Percentiles rank a stretch among this genome's conserved stretches.
Evolutionary conservation across 2,888 invertebrate genomes (phyloP).

Genomic region (Pasiphila rectangulata): DNA sequence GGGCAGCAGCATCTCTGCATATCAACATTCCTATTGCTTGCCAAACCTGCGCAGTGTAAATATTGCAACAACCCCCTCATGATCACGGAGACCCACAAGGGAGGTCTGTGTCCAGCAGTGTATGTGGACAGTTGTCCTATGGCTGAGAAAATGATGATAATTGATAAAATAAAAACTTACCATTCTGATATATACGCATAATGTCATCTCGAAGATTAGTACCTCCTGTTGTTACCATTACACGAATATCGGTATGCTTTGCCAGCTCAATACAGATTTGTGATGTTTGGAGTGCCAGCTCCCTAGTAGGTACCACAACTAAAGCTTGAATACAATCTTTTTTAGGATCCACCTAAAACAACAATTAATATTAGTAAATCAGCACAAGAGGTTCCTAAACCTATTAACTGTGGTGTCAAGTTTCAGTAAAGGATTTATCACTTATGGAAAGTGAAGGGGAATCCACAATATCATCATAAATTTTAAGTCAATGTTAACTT

Average conservation of each 20-base stretch:
- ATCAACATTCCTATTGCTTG: no score
- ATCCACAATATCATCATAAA: conserved; percentile 74
- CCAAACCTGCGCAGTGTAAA: no score
- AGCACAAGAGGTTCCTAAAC: background rate
- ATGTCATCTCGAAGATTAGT: conserved; percentile 99
- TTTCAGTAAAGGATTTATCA: conserved; percentile 50
- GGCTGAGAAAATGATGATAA: no score
- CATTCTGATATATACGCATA: conserved; percentile 99
- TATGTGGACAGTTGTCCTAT: no score
- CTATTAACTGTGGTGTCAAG: background rate
- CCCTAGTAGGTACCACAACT: conserved; percentile 98
- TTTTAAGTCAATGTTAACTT: background rate
- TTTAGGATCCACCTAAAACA: conserved; percentile 85
- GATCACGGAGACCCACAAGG: no score
- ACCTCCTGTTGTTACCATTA: conserved; percentile 99
- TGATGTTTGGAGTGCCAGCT: conserved; percentile 98
- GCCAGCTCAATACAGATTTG: conserved; percentile 99
- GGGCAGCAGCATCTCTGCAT: background rate
- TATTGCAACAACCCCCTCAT: no score
- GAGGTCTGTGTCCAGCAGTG: no score
- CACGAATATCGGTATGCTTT: conserved; percentile 97
- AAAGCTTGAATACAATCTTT: conserved; percentile 98
- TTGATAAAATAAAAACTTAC: conserved; percentile 63
- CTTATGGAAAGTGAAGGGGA: conserved; percentile 78
- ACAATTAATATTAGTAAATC: conserved; percentile 10